Base-by-base conservation (phyloP, 2,888 invertebrate species). In the Hydrotaea cyrtoneurina region DNA sequence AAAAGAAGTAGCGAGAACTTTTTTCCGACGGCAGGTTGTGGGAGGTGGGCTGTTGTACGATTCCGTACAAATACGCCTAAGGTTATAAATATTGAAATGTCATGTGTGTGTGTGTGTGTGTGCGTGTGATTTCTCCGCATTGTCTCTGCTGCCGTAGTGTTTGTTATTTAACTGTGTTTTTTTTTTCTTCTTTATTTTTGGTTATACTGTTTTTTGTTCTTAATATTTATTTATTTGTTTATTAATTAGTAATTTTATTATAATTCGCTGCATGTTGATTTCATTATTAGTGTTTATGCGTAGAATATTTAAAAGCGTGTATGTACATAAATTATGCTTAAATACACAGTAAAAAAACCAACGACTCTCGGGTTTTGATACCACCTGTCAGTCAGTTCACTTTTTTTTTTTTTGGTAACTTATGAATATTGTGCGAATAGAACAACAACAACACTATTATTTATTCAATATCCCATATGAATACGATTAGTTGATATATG, bases 281-380 rank as follows among this genome's bases (percentile, higher is more conserved):
- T 55, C 11, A 10, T 8, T 21, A 55, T 3, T 55, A 21, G 53
- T 15, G 19, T 66, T 11, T 26, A n/a, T 50, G 26, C 23, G 69
- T 69, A 69, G n/a, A 46, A 19, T 66, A 66, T 69, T 46, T 69
- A 43, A 50, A 50, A n/a, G 3, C 50, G n/a, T n/a, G n/a, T n/a
- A n/a, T n/a, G n/a, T 50, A 50, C n/a, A 50, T 50, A 50, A 50
- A 11, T 10, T 50, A 50, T 50, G 50, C 15, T 7, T 5, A n/a
- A 50, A 50, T 85, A 89, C 86, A 84, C 87, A 83, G 80, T 75
- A 72, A 77, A 77, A 85, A 82, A 86, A 87, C 86, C 86, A 86
- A 86, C 86, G 86, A 86, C n/a, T n/a, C n/a, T n/a, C n/a, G n/a
- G n/a, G 84, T 80, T 77, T 83, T 74, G 86, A 31, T 39, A 73